phyloP scores from a whole-genome alignment of 2,888 invertebrate species.

The Gisinianus flammeolus region DNA sequence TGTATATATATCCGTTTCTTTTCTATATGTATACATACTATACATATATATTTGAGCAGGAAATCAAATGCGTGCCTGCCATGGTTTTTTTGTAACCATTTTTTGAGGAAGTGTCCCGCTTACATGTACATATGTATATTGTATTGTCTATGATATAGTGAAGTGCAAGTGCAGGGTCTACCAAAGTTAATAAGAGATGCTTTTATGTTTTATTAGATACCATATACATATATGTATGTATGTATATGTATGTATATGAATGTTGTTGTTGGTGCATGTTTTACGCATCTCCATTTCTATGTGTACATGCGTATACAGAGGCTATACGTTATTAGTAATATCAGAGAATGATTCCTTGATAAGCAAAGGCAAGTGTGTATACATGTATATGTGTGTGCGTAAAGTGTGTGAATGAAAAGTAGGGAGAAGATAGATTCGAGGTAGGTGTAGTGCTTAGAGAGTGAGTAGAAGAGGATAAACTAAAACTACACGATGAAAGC shows the following conservation, averaged over 20 bases:
- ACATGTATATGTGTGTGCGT: no score
- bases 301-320: neutral
- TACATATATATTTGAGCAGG: conserved; percentile 20
- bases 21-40: neutral
- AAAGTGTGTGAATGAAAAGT: conserved; percentile 4
- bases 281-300: neutral
- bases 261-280: neutral
- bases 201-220: neutral
- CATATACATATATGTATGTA: neutral
- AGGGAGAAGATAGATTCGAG: neutral
- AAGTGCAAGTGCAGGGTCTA: no score
- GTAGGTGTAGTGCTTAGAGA: neutral
- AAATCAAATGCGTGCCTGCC: conserved; percentile 32
- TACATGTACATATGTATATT: no score
- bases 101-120: conserved; percentile 37
- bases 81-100: conserved; percentile 26
- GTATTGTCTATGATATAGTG: no score
- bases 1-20: neutral
- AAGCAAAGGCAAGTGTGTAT: no score
- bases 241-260: neutral
- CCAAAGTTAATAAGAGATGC: no score
- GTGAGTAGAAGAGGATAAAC: neutral
- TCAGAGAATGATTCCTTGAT: no score
- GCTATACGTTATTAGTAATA: no score
- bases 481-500: neutral